Evolutionary conservation across 2,113 vertebrate genomes (phyloP).

Genomic region (Tragelaphus scriptus): DNA sequence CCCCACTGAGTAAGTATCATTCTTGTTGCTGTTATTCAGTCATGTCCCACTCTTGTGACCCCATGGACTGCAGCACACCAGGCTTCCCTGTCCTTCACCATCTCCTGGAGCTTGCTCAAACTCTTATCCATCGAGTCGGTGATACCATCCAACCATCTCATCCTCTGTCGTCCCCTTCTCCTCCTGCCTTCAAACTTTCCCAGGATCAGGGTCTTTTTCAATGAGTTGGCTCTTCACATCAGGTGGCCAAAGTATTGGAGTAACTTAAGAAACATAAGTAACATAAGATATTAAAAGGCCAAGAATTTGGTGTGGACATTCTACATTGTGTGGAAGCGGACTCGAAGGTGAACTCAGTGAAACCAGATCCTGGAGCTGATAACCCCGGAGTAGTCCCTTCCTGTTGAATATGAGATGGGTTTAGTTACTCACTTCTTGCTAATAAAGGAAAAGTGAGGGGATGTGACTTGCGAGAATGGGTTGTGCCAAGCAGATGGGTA

Average conservation of each 20-base stretch:
- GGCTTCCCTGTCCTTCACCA: background rate
- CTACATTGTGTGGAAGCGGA: fast-evolving
- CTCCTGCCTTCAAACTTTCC: background rate
- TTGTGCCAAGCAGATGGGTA: background rate
- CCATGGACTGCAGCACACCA: background rate
- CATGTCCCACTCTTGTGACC: background rate
- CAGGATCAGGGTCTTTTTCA: background rate
- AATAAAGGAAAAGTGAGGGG: background rate
- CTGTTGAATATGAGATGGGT: fast-evolving
- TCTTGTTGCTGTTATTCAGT: background rate
- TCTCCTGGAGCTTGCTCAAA: background rate
- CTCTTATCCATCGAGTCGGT: fast-evolving
- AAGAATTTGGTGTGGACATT: fast-evolving
- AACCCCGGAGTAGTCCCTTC: background rate
- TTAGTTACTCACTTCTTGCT: background rate
- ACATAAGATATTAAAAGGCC: background rate
- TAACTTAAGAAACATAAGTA: background rate
- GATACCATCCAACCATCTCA: background rate
- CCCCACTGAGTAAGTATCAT: background rate
- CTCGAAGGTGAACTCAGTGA: fast-evolving
- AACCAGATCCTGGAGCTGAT: background rate
- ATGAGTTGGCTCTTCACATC: background rate
- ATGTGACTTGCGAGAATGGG: background rate
- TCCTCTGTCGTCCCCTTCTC: background rate
- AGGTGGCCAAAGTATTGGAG: background rate